Base-by-base conservation (phyloP, 2,888 invertebrate genomes). In the Cheilosia impressa region DNA sequence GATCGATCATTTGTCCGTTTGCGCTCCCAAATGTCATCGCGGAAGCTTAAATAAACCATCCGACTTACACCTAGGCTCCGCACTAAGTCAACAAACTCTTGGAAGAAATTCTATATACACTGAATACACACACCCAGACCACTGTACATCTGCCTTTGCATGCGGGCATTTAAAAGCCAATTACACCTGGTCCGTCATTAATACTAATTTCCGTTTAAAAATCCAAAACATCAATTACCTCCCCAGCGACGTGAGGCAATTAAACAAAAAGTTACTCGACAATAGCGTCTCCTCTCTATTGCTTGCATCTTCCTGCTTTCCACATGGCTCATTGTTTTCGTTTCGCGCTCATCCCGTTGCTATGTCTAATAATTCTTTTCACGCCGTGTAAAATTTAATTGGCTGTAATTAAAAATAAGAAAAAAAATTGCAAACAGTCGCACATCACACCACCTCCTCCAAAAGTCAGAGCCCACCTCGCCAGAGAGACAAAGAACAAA, bases 311-410 rank as follows among this genome's bases (percentile, higher is more conserved):
- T 19, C 55, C 45, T 38, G 17, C 7, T 31, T 60, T 53, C 63
- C 71, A 71, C 79, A 79, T 84, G 79, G 69, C 87, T 69, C 76
- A 87, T 85, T 85, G 85, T 81, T 76, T 81, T 79, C 85, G 62
- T 81, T 76, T 31, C 31, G 31, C 9, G 72, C 47, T 72, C 82
- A 83, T 79, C 80, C 80, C 80, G 80, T 76, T 80, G 80, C 60
- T 72, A 68, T 65, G 75, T 82, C 79, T 76, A 79, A 79, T 87
- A 82, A 87, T 77, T 85, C 84, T 76, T 76, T 82, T 85, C 78
- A 88, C 84, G 87, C 73, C 87, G 65, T 84, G 84, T 88, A 79
- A 84, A 85, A 78, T 88, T 85, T 88, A 87, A 88, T 88, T 87
- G 87, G 78, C 53, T 79, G 82, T 80, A 87, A 87, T 88, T 78